A percentile compares a stretch with the other conserved stretches of the same genome.
These are phyloP conservation scores for Lasaia peninsularis DNA, from an alignment of 1,140 invertebrate species.

Conservation along the genomic window DNA sequence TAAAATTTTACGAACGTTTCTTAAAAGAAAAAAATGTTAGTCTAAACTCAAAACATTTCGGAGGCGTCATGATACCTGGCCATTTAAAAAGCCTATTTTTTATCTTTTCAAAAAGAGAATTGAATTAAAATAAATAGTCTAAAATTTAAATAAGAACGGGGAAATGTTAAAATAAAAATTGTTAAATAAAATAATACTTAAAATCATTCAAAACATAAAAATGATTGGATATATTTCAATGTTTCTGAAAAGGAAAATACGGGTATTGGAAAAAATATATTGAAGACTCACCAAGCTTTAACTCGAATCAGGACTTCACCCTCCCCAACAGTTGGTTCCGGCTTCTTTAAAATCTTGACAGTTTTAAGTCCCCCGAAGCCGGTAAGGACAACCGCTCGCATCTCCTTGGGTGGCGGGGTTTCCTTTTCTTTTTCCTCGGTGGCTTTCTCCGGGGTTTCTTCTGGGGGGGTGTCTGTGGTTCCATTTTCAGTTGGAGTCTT, in stretches of 20 bases:
- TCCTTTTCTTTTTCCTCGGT: constrained; percentile 78
- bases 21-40: no score
- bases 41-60: no score
- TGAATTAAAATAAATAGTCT: no score
- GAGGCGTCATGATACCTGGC: no score
- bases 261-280: constrained; percentile 16
- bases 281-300: constrained; percentile 88
- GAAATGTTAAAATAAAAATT: no score
- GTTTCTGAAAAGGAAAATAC: not conserved
- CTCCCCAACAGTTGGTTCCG: constrained; percentile 84
- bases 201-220: no score
- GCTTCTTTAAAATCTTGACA: constrained; percentile 88
- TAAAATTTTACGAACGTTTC: constrained; percentile 8
- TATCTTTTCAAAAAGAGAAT: no score
- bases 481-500: constrained; percentile 74
- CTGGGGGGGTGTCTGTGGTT: constrained; percentile 67
- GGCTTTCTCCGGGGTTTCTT: constrained; percentile 73
- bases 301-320: constrained; percentile 90
- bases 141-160: no score
- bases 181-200: no score
- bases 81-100: no score
- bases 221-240: no score
- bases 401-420: constrained; percentile 84
- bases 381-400: constrained; percentile 89
- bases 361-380: constrained; percentile 91